Conservation (phyloP, 2,797 vertebrate species). For the Anas bahamensis region DNA sequence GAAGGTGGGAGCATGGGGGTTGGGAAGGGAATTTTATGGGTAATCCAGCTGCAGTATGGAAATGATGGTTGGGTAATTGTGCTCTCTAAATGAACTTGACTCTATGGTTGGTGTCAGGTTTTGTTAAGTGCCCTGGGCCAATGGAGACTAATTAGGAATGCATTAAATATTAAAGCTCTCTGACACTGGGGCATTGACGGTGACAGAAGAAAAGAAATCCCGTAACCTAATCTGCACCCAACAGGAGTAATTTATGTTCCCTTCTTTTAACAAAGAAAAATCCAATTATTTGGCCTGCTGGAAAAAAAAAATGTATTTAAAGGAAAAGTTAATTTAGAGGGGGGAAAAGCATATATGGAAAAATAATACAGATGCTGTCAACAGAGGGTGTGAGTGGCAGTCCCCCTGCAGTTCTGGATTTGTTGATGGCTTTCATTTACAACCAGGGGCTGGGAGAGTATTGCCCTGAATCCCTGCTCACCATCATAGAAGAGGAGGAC, state of each 20-base stretch:
- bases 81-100: conserved; percentile 83
- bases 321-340: conserved; percentile 72
- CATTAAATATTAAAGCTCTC: conserved; percentile 87
- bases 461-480: neutral
- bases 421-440: neutral
- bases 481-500: neutral
- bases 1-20: conserved; percentile 32
- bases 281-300: conserved; percentile 79
- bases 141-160: conserved; percentile 84
- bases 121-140: conserved; percentile 82
- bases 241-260: conserved; percentile 83
- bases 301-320: conserved; percentile 80
- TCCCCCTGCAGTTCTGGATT: conserved; percentile 7
- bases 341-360: conserved; percentile 26
- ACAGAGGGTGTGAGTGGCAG: conserved; percentile 33
- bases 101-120: conserved; percentile 80
- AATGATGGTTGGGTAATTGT: conserved; percentile 78
- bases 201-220: conserved; percentile 82
- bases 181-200: conserved; percentile 78
- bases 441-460: neutral
- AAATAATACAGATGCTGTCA: conserved; percentile 57
- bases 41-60: conserved; percentile 63
- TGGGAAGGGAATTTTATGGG: conserved; percentile 45
- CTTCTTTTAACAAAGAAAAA: conserved; percentile 81
- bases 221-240: conserved; percentile 81